Conservation (phyloP, 2,888 invertebrate species). For the Drosophila maculinotata region DNA sequence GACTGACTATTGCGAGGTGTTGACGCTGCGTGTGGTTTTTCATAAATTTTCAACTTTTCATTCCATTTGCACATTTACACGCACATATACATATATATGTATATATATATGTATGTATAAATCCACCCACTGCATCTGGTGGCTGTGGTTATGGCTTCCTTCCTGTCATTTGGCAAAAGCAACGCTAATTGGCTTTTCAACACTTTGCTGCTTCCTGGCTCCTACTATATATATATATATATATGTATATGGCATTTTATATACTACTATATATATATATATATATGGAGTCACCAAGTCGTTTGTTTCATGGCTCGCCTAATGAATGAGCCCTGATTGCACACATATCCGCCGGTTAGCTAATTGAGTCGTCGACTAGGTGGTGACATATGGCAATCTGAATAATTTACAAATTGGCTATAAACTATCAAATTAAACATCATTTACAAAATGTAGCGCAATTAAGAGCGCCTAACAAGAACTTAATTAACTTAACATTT, state of each 20-base stretch:
- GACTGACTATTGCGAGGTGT: slow-evolving; percentile 34
- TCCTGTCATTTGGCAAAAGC: slow-evolving; percentile 66
- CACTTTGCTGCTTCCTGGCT: slow-evolving; percentile 72
- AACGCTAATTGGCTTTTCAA: slow-evolving; percentile 78
- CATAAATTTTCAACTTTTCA: slow-evolving; percentile 70
- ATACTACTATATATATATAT: slow-evolving; percentile 1
- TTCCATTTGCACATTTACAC: slow-evolving; percentile 47
- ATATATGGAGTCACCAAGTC: slow-evolving; percentile 15
- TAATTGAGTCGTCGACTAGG: slow-evolving; percentile 76
- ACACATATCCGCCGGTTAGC: slow-evolving; percentile 75
- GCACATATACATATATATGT: slow-evolving; percentile 13
- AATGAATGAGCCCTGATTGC: slow-evolving; percentile 74
- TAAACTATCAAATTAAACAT: slow-evolving; percentile 14
- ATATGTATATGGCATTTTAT: slow-evolving; percentile 4
- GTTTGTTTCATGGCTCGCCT: slow-evolving; percentile 42
- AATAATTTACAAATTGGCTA: slow-evolving; percentile 47
- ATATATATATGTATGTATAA: background rate
- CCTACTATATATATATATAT: slow-evolving; percentile 7
- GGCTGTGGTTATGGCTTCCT: slow-evolving; percentile 73
- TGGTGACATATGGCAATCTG: slow-evolving; percentile 62
- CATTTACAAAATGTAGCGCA: background rate
- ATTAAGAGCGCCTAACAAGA: background rate
- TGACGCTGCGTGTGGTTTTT: slow-evolving; percentile 67
- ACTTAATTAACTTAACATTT: slow-evolving; percentile 17
- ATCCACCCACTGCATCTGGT: slow-evolving; percentile 21